A percentile compares a stretch with the other conserved stretches of the same genome.
phyloP scores from a whole-genome alignment of 2,113 vertebrate genomes.

The Spheniscus mendiculus region DNA sequence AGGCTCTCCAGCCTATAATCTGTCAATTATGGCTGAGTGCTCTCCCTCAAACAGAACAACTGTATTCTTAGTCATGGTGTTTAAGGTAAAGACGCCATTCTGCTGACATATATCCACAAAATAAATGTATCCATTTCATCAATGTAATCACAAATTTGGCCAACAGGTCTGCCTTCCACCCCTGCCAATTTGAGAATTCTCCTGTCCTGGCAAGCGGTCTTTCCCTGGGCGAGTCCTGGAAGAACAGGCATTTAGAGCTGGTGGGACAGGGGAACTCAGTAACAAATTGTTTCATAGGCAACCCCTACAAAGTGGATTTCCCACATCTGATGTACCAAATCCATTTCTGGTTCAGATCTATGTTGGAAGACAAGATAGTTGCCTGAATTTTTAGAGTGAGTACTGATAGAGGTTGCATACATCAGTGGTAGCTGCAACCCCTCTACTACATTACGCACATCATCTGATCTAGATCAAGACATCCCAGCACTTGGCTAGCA shows the following conservation, averaged over 20 bases:
- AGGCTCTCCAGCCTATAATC: neutral
- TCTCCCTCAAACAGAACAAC: neutral
- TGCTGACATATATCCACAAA: neutral
- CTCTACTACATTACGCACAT: neutral
- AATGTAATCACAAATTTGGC: neutral
- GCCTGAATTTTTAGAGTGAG: neutral
- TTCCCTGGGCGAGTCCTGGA: neutral
- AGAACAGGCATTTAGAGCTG: neutral
- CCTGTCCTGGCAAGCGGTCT: neutral
- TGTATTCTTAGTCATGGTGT: neutral
- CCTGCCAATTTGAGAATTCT: neutral
- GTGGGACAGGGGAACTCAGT: rapidly evolving
- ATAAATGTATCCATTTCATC: neutral
- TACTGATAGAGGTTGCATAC: neutral
- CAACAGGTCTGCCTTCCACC: neutral
- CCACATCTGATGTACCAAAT: neutral
- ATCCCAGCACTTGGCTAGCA: neutral
- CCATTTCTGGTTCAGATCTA: neutral
- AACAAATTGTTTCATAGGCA: neutral
- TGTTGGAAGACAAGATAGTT: neutral
- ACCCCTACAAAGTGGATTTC: neutral
- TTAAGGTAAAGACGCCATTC: neutral
- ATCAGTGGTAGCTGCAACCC: neutral
- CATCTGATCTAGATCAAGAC: neutral
- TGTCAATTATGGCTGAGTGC: neutral